Evolutionary conservation across 2,888 invertebrate species (phyloP).

Genomic region (Campoletis raptor): DNA sequence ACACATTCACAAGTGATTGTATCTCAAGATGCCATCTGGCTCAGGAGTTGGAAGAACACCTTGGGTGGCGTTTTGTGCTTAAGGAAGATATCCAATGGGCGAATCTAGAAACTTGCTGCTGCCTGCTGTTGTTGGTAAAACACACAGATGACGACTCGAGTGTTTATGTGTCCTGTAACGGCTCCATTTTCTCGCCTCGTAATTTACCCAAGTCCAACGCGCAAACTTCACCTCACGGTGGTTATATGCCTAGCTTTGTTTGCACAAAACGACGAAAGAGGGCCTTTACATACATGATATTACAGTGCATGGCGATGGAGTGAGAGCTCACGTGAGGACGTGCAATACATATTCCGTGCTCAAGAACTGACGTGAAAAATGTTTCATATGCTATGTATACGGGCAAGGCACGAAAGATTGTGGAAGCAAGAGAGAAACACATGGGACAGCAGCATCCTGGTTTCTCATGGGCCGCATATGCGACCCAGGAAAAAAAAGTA

Average conservation of each 20-base stretch:
- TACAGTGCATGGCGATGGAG: conserved; percentile 45
- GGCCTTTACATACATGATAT: conserved; percentile 31
- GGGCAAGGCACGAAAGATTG: conserved; percentile 46
- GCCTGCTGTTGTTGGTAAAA: conserved; percentile 29
- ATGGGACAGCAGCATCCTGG: not conserved
- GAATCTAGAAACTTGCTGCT: conserved; percentile 57
- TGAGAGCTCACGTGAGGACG: conserved; percentile 61
- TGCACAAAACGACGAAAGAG: conserved; percentile 32
- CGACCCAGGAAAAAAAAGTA: not conserved
- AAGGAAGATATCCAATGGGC: conserved; percentile 69
- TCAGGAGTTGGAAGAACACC: conserved; percentile 78
- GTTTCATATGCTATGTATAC: conserved; percentile 46
- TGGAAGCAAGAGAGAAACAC: conserved; percentile 31
- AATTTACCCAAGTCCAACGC: conserved; percentile 72
- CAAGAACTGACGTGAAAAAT: conserved; percentile 60
- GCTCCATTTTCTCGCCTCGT: conserved; percentile 73
- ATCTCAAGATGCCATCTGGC: conserved; percentile 81
- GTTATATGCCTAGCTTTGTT: conserved; percentile 13
- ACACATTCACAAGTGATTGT: conserved; percentile 65
- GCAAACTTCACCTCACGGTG: conserved; percentile 30
- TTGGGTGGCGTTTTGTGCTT: conserved; percentile 80
- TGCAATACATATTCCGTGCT: conserved; percentile 48
- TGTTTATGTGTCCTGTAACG: conserved; percentile 78
- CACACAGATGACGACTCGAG: conserved; percentile 60
- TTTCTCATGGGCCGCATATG: conserved; percentile 11